Percentiles rank a stretch among this genome's conserved stretches.
These are phyloP conservation scores for Coregonus clupeaformis DNA, from an alignment of 2,113 vertebrate species.

Conservation along the genomic window DNA sequence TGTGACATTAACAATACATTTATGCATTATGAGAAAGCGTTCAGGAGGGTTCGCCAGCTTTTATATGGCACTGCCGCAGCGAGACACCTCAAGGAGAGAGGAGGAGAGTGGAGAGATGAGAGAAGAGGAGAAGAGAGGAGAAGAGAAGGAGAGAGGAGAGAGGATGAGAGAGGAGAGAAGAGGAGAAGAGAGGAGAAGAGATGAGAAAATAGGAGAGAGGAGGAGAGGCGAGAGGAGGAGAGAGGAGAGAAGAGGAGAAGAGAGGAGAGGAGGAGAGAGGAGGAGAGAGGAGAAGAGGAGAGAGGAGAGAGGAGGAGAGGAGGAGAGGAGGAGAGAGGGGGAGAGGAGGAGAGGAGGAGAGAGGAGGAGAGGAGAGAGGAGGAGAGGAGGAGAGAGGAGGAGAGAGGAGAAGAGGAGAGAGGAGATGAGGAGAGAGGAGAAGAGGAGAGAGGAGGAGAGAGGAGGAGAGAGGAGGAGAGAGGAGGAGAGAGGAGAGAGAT, in stretches of 20 bases:
- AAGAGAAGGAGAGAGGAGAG: neutral
- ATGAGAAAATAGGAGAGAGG: too few relatives aligned
- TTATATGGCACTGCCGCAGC: slow-evolving; percentile 33
- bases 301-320: neutral
- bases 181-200: neutral
- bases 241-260: neutral
- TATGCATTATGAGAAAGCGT: slow-evolving; percentile 33
- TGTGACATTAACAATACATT: slow-evolving; percentile 59
- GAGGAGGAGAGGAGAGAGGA: too few relatives aligned
- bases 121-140: too few relatives aligned
- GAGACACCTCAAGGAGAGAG: too few relatives aligned
- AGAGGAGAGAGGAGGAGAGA: neutral
- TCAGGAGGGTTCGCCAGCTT: slow-evolving; percentile 48
- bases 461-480: neutral
- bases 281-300: neutral
- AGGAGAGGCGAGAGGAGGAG: neutral
- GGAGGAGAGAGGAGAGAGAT: too few relatives aligned
- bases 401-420: neutral
- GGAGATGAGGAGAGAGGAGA: too few relatives aligned
- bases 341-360: too few relatives aligned
- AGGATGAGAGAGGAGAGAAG: neutral
- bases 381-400: too few relatives aligned
- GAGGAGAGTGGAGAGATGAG: too few relatives aligned
- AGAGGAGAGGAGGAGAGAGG: neutral
- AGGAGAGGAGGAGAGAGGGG: too few relatives aligned